These are phyloP conservation scores for Xiphydria camelus DNA, from an alignment of 2,888 invertebrate genomes.

Conservation along the genomic window DNA sequence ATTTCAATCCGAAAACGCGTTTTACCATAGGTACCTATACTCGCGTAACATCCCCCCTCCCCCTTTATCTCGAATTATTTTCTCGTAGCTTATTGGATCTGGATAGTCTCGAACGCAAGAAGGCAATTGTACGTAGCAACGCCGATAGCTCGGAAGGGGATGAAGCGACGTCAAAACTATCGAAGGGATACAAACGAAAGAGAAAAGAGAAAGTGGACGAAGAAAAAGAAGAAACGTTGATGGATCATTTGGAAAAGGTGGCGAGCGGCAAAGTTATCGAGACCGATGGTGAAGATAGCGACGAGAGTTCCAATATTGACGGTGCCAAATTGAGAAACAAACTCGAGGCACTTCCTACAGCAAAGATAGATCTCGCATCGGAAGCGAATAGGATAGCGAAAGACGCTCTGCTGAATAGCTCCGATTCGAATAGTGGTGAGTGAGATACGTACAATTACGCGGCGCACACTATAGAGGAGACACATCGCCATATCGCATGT, in stretches of 20 bases:
- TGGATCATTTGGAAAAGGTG: conserved; percentile 39
- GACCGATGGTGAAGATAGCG: conserved; percentile 7
- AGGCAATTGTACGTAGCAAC: conserved; percentile 17
- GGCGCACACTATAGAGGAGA: not conserved
- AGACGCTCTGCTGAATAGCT: conserved; percentile 23
- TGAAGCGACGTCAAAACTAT: conserved; percentile 12
- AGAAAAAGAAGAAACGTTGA: conserved; percentile 33
- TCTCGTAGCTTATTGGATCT: conserved; percentile 24
- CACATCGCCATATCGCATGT: no score
- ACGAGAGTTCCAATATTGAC: conserved; percentile 6
- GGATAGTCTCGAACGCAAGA: conserved; percentile 33
- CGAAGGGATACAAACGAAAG: conserved; percentile 8
- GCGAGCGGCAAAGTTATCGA: conserved; percentile 25
- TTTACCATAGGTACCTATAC: no score
- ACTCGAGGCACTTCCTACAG: no score
- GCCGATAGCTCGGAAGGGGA: conserved; percentile 11
- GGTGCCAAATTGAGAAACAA: not conserved
- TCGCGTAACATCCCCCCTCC: not conserved
- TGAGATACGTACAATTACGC: not conserved
- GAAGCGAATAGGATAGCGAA: conserved; percentile 26
- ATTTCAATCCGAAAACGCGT: no score
- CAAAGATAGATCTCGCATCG: conserved; percentile 10
- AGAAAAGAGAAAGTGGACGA: conserved; percentile 24
- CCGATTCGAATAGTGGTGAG: conserved; percentile 23
- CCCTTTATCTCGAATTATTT: not conserved